phyloP scores from a whole-genome alignment of 2,113 vertebrate species.

The Corvus hawaiiensis region DNA sequence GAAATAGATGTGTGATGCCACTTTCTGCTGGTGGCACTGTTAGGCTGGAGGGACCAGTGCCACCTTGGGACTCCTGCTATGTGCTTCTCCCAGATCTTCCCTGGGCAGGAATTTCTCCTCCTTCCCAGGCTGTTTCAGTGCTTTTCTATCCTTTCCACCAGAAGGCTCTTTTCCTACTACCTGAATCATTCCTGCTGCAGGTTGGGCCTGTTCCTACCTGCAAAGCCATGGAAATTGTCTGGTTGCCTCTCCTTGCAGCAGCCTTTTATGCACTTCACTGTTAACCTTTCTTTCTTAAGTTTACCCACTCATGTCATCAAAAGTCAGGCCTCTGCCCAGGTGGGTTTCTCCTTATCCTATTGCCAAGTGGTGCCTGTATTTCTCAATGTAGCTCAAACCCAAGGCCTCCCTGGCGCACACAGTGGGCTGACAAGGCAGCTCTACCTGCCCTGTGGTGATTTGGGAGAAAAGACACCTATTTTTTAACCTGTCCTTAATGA shows the following conservation, averaged over 20 bases:
- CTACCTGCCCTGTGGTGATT: neutral
- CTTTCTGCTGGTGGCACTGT: neutral
- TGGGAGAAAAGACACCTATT: neutral
- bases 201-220: accelerated
- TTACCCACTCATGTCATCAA: neutral
- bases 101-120: neutral
- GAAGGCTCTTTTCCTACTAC: neutral
- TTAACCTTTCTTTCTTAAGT: neutral
- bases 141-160: neutral
- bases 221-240: neutral
- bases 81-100: neutral
- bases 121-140: neutral
- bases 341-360: neutral
- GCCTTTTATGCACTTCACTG: neutral
- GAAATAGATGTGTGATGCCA: neutral
- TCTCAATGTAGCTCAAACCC: accelerated
- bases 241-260: neutral
- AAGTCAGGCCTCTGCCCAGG: neutral
- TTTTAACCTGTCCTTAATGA: neutral
- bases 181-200: neutral
- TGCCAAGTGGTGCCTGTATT: neutral
- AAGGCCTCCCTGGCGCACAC: neutral
- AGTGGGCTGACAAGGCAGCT: neutral
- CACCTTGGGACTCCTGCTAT: neutral
- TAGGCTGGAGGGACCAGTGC: neutral